Percentiles rank a stretch among this genome's conserved stretches.
Evolutionary conservation across 2,797 vertebrate species (phyloP).

Genomic region (Pangasius mekongensis): DNA sequence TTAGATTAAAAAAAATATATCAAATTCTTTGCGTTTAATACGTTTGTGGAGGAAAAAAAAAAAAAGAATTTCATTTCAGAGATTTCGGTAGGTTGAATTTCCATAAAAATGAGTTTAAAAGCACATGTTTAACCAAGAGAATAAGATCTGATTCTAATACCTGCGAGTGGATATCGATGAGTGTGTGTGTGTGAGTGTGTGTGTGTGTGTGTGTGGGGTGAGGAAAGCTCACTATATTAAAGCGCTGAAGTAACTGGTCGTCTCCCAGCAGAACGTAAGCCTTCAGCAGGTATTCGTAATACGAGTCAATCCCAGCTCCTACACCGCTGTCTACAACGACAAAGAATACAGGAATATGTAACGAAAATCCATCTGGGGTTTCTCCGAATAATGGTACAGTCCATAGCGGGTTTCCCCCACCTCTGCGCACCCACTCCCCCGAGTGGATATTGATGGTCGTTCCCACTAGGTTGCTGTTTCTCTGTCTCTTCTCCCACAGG

Average conservation of each 20-base stretch:
- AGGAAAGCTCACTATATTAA: conserved; percentile 88
- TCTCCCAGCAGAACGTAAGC: conserved; percentile 97
- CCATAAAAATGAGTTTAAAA: neutral
- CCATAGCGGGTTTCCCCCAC: conserved; percentile 68
- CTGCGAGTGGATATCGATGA: too few relatives aligned
- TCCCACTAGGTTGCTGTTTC: conserved; percentile 97
- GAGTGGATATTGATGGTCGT: conserved; percentile 99
- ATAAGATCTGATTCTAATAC: neutral
- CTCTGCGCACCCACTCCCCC: conserved; percentile 97
- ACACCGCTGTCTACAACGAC: conserved; percentile 89
- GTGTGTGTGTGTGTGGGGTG: neutral
- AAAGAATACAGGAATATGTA: conserved; percentile 7
- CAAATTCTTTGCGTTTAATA: too few relatives aligned
- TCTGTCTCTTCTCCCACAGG: conserved; percentile 97
- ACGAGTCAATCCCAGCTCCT: conserved; percentile 98
- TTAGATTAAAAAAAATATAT: too few relatives aligned
- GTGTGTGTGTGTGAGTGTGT: neutral
- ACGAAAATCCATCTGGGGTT: neutral
- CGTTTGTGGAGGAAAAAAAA: too few relatives aligned
- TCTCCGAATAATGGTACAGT: too few relatives aligned
- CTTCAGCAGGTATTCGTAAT: conserved; percentile 98
- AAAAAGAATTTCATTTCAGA: too few relatives aligned
- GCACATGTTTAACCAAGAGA: neutral
- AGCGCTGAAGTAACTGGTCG: conserved; percentile 94
- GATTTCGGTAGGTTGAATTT: too few relatives aligned